Evolutionary conservation across 2,113 vertebrate genomes (phyloP).

Genomic region (Aplodontia rufa): DNA sequence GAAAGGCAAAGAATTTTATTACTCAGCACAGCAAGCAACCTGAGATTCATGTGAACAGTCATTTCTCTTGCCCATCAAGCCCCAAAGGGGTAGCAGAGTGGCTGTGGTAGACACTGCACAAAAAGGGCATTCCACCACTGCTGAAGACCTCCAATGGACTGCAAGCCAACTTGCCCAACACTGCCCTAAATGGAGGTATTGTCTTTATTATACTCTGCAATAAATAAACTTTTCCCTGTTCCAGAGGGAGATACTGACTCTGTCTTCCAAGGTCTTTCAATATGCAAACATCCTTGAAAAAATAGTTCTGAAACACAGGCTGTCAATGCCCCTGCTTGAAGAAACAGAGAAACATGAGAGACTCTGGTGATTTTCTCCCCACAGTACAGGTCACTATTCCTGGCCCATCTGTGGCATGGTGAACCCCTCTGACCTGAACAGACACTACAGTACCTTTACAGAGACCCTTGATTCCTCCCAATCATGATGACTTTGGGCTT

Average conservation of each 20-base stretch:
- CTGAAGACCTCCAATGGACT: background rate
- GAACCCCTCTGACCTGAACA: background rate
- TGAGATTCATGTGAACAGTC: background rate
- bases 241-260: background rate
- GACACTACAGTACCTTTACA: background rate
- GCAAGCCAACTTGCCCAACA: background rate
- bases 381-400: background rate
- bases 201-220: background rate
- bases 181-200: background rate
- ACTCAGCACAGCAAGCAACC: background rate
- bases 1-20: background rate
- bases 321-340: background rate
- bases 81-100: background rate
- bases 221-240: background rate
- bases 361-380: background rate
- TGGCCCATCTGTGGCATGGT: background rate
- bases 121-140: background rate
- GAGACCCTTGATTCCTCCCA: background rate
- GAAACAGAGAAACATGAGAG: background rate
- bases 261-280: background rate
- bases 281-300: background rate
- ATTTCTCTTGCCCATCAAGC: background rate
- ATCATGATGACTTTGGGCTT: background rate
- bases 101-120: background rate
- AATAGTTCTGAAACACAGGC: background rate